These are phyloP conservation scores for Aplysia californica DNA, from an alignment of 1,140 invertebrate genomes.

Conservation along the genomic window DNA sequence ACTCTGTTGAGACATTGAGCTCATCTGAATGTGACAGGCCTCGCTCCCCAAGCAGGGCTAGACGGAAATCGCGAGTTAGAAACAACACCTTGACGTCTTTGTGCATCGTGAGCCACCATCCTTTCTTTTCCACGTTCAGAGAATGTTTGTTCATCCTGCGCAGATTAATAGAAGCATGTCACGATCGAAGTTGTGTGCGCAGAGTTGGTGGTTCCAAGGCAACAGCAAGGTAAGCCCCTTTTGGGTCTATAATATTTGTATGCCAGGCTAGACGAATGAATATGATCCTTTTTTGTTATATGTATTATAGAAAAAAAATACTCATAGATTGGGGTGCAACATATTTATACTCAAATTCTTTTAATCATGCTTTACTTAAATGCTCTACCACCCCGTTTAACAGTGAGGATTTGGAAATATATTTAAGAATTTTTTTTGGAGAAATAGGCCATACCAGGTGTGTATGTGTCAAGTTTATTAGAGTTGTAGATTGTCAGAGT, in stretches of 20 bases:
- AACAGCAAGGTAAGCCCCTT: slow-evolving; percentile 77
- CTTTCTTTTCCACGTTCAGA: slow-evolving; percentile 97
- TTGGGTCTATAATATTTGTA: slow-evolving; percentile 1
- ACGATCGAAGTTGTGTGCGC: slow-evolving; percentile 89
- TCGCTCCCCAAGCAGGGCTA: slow-evolving; percentile 53
- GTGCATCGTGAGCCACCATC: slow-evolving; percentile 98
- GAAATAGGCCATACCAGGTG: too few relatives aligned
- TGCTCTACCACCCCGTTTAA: too few relatives aligned
- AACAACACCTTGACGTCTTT: slow-evolving; percentile 91
- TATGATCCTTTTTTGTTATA: too few relatives aligned
- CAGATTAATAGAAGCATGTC: slow-evolving; percentile 95
- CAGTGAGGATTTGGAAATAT: too few relatives aligned
- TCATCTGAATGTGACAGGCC: slow-evolving; percentile 75
- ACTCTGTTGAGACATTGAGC: slow-evolving; percentile 71
- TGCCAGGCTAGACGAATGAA: too few relatives aligned
- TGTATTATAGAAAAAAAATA: too few relatives aligned
- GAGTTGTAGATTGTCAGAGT: too few relatives aligned
- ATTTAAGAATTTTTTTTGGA: too few relatives aligned
- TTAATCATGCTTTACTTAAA: too few relatives aligned
- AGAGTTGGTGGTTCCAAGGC: slow-evolving; percentile 90
- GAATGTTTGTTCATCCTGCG: slow-evolving; percentile 96
- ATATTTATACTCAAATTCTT: too few relatives aligned
- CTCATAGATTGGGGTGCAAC: too few relatives aligned
- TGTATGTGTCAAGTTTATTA: too few relatives aligned
- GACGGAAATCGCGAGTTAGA: slow-evolving; percentile 57